phyloP scores from a whole-genome alignment of 2,888 invertebrate species.

The Pemphredon lugubris region DNA sequence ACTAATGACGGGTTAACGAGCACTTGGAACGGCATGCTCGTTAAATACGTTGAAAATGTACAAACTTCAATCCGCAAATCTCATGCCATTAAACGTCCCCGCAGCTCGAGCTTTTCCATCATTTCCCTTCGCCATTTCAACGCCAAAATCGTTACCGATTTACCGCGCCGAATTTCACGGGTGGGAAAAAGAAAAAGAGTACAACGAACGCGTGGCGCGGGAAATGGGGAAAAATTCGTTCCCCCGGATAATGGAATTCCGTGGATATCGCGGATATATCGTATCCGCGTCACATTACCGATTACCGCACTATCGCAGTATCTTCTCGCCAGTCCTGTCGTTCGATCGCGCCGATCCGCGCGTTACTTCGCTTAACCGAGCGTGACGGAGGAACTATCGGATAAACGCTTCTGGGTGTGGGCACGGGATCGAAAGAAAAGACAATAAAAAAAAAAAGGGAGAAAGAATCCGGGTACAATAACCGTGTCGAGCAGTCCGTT shows the following conservation, averaged over 20 bases:
- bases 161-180: neutral
- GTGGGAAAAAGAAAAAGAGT: neutral
- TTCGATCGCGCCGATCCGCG: conserved; percentile 17
- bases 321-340: neutral
- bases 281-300: neutral
- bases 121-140: conserved; percentile 10
- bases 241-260: too few relatives aligned
- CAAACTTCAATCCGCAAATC: conserved; percentile 33
- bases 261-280: too few relatives aligned
- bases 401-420: neutral
- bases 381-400: conserved; percentile 25
- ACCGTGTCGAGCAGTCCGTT: neutral
- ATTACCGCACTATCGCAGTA: neutral
- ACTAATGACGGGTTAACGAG: conserved; percentile 67
- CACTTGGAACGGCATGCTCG: conserved; percentile 51
- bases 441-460: neutral
- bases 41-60: conserved; percentile 58
- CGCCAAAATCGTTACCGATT: too few relatives aligned
- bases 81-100: conserved; percentile 37
- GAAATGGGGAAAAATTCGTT: neutral
- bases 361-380: conserved; percentile 27
- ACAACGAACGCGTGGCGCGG: neutral
- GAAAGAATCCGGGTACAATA: neutral
- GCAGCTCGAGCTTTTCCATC: conserved; percentile 28
- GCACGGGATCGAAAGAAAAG: too few relatives aligned